Conservation (phyloP, 2,888 invertebrate genomes). For the Ophion ellenae region DNA sequence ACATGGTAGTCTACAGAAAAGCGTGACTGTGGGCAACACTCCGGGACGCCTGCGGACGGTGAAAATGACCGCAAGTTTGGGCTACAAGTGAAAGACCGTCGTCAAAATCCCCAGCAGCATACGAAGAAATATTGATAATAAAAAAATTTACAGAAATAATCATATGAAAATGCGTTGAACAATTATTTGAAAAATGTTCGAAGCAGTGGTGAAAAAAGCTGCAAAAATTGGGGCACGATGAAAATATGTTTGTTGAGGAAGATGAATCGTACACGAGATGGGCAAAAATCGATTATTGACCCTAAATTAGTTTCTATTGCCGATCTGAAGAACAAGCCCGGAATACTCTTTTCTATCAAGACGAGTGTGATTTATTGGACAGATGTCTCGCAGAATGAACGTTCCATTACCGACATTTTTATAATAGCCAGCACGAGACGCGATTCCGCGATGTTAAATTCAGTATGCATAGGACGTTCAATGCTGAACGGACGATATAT, state of each 20-base stretch:
- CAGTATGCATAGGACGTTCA: not conserved
- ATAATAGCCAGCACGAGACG: constrained; percentile 1
- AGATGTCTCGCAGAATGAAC: not conserved
- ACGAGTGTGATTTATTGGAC: constrained; percentile 15
- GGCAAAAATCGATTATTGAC: constrained; percentile 13
- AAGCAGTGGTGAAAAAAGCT: too few relatives aligned
- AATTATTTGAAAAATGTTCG: too few relatives aligned
- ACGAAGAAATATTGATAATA: too few relatives aligned
- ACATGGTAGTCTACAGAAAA: too few relatives aligned
- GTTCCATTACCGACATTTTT: constrained; percentile 5
- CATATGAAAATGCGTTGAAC: too few relatives aligned
- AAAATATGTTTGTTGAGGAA: not conserved
- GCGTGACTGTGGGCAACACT: too few relatives aligned
- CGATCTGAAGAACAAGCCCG: not conserved
- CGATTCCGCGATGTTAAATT: not conserved
- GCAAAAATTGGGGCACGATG: not conserved
- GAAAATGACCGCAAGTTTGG: too few relatives aligned
- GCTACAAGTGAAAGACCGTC: too few relatives aligned
- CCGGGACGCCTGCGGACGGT: too few relatives aligned
- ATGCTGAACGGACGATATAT: not conserved
- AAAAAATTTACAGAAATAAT: too few relatives aligned
- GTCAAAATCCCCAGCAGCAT: too few relatives aligned
- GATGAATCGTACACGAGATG: not conserved
- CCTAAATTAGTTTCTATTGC: not conserved
- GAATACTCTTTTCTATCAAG: constrained; percentile 13